Percentiles rank a stretch among this genome's conserved stretches.
phyloP scores from a whole-genome alignment of 2,797 vertebrate genomes.

The Sebastes jordani region DNA sequence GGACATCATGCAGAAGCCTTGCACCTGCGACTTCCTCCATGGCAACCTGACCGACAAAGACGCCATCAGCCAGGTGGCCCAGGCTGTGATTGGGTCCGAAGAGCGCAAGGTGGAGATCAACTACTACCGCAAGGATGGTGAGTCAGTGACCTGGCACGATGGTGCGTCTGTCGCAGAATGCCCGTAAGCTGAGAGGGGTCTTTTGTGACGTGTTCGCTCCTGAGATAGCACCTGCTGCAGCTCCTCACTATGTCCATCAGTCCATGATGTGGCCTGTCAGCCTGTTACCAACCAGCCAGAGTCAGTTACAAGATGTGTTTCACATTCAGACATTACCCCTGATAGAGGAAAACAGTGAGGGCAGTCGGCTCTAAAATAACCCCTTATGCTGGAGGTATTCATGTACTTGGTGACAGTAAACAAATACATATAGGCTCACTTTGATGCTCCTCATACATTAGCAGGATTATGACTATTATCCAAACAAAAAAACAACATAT shows the following conservation, averaged over 20 bases:
- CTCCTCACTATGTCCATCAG: constrained; percentile 9
- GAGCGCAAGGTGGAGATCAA: constrained; percentile 97
- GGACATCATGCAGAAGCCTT: constrained; percentile 98
- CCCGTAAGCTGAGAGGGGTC: neutral
- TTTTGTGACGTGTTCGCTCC: neutral
- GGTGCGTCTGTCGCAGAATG: constrained; percentile 1
- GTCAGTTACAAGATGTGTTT: constrained; percentile 25
- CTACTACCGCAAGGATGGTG: constrained; percentile 98
- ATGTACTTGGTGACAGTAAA: neutral
- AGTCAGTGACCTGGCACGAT: constrained; percentile 65
- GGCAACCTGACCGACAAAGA: constrained; percentile 92
- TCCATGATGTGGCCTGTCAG: constrained; percentile 31
- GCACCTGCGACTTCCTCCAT: constrained; percentile 97
- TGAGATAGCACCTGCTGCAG: constrained; percentile 10
- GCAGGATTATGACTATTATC: neutral
- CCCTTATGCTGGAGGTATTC: neutral
- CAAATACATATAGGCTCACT: neutral
- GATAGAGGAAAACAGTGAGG: neutral
- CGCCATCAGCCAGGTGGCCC: constrained; percentile 91
- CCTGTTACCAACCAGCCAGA: constrained; percentile 24
- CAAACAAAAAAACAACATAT: neutral
- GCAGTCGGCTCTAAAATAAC: constrained; percentile 11
- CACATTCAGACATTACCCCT: constrained; percentile 11
- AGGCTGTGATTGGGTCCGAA: constrained; percentile 93
- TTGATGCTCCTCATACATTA: neutral